Percentiles rank a stretch among this genome's conserved stretches.
These are phyloP conservation scores for Nomada ferruginata DNA, from an alignment of 2,888 invertebrate genomes.

Conservation along the genomic window DNA sequence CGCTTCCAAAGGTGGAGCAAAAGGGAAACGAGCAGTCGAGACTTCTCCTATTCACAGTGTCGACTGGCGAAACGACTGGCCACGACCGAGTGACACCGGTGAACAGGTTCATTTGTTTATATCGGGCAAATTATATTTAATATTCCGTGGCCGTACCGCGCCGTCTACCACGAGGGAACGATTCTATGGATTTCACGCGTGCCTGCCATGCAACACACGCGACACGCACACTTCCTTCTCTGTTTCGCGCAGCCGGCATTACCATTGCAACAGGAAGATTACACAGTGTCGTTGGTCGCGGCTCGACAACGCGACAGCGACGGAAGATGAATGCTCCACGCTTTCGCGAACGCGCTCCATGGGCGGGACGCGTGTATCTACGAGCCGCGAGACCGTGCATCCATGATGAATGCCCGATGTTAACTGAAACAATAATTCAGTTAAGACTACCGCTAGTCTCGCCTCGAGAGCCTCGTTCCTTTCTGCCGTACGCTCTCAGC, in stretches of 20 bases:
- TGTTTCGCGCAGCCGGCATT: slow-evolving; percentile 1
- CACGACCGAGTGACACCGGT: slow-evolving; percentile 40
- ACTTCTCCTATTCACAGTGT: slow-evolving; percentile 34
- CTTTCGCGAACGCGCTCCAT: slow-evolving; percentile 69
- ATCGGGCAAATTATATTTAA: slow-evolving; percentile 64
- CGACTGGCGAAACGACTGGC: slow-evolving; percentile 34
- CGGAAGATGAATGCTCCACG: slow-evolving; percentile 74
- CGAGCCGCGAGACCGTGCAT: slow-evolving; percentile 54
- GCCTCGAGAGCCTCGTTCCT: slow-evolving; percentile 22
- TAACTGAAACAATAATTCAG: slow-evolving; percentile 78
- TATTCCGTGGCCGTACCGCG: slow-evolving; percentile 64
- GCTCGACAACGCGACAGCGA: slow-evolving; percentile 58
- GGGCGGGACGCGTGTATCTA: slow-evolving; percentile 71
- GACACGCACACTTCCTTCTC: not conserved
- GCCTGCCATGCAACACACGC: slow-evolving; percentile 39
- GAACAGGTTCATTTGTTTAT: slow-evolving; percentile 45
- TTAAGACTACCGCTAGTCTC: slow-evolving; percentile 73
- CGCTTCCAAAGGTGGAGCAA: slow-evolving; percentile 6
- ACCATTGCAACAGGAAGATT: slow-evolving; percentile 45
- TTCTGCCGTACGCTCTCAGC: slow-evolving; percentile 3
- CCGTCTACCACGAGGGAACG: slow-evolving; percentile 39
- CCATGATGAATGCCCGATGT: slow-evolving; percentile 75
- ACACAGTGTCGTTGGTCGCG: slow-evolving; percentile 52
- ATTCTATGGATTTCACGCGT: slow-evolving; percentile 58
- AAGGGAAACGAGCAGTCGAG: slow-evolving; percentile 2